Percentiles rank a stretch among this genome's conserved stretches.
Conservation (phyloP, 2,113 vertebrate species). For the Barbus barbus region DNA sequence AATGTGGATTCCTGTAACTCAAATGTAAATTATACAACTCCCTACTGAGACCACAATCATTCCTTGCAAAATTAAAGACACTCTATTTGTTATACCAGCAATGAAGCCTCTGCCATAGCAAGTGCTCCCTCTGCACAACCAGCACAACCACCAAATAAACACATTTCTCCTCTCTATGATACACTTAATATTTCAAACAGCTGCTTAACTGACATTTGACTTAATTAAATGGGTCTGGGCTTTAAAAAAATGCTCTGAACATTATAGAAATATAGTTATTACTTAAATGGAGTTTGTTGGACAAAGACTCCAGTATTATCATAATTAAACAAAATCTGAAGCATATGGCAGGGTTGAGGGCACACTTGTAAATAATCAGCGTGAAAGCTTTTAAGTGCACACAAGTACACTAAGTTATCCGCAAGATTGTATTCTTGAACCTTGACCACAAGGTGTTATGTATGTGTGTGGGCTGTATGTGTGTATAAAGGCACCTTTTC, state of each 20-base stretch:
- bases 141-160: not conserved
- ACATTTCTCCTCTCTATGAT: not conserved
- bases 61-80: slow-evolving; percentile 58
- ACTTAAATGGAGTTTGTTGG: slow-evolving; percentile 76
- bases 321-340: slow-evolving; percentile 77
- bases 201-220: slow-evolving; percentile 53
- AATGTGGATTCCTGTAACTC: slow-evolving; percentile 58
- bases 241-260: slow-evolving; percentile 46
- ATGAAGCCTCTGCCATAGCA: not conserved
- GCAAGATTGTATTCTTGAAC: slow-evolving; percentile 70
- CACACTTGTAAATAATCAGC: slow-evolving; percentile 74
- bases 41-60: slow-evolving; percentile 57
- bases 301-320: slow-evolving; percentile 78
- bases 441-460: not conserved
- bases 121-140: not conserved
- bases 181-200: slow-evolving; percentile 57
- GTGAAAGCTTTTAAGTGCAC: slow-evolving; percentile 71
- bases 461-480: not conserved
- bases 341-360: slow-evolving; percentile 75
- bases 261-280: slow-evolving; percentile 68
- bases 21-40: slow-evolving; percentile 56
- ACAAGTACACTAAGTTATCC: slow-evolving; percentile 57
- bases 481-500: not conserved
- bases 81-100: not conserved
- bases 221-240: slow-evolving; percentile 60